A percentile compares a stretch with the other conserved stretches of the same genome.
phyloP scores from a whole-genome alignment of 2,797 vertebrate genomes.

The Todus mexicanus region DNA sequence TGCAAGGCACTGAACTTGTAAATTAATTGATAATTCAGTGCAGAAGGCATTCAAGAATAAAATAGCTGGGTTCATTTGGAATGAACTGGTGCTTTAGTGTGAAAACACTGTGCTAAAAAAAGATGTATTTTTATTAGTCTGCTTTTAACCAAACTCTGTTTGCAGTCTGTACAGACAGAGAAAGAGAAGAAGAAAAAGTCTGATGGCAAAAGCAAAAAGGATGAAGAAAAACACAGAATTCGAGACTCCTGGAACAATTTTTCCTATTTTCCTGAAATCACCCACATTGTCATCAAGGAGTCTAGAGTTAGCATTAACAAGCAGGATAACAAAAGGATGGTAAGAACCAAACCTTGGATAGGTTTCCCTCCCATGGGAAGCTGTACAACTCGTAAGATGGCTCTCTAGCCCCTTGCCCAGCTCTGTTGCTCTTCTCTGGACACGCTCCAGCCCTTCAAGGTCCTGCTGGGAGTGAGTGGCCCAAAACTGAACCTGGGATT shows the following conservation, averaged over 20 bases:
- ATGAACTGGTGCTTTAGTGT: neutral
- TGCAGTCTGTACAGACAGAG: conserved; percentile 68
- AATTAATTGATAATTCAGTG: neutral
- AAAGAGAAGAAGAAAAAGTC: conserved; percentile 89
- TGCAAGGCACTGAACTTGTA: neutral
- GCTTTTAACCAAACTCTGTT: neutral
- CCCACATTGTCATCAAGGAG: conserved; percentile 90
- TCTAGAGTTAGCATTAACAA: conserved; percentile 85
- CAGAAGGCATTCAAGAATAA: neutral
- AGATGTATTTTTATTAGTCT: rapidly evolving
- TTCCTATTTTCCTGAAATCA: conserved; percentile 95
- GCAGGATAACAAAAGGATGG: conserved; percentile 97
- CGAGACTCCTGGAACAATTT: conserved; percentile 83
- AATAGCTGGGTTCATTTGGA: neutral
- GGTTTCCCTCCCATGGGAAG: neutral
- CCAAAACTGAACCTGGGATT: no score
- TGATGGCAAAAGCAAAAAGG: conserved; percentile 80
- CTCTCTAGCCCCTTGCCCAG: neutral
- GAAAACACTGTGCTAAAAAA: neutral
- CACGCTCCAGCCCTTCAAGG: neutral
- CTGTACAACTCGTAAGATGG: neutral
- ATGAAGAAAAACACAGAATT: conserved; percentile 71
- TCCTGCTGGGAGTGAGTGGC: neutral
- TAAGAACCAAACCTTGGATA: conserved; percentile 49
- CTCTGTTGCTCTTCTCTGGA: neutral